Conservation (phyloP, 2,888 invertebrate species). For the Dryocosmus kuriphilus region DNA sequence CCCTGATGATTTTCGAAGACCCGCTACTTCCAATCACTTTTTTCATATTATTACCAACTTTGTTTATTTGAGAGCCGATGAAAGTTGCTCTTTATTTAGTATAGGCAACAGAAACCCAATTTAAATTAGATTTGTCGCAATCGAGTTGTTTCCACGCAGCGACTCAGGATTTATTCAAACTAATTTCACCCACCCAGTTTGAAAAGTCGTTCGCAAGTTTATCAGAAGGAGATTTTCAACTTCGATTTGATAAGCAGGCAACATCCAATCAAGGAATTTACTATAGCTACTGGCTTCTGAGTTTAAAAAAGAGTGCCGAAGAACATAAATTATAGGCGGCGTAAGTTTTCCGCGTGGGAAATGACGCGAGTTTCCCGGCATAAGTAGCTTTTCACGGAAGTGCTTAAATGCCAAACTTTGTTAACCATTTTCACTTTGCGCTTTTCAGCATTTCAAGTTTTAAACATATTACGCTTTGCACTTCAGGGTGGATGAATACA, state of each 20-base stretch:
- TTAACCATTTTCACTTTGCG: conserved; percentile 19
- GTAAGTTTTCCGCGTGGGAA: conserved; percentile 30
- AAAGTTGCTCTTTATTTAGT: background rate
- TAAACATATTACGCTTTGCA: conserved; percentile 6
- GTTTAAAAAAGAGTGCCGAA: conserved; percentile 2
- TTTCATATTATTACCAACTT: background rate
- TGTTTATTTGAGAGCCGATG: background rate
- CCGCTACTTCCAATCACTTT: background rate
- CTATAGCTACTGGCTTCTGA: background rate
- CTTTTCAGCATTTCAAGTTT: conserved; percentile 15
- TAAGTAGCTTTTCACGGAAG: conserved; percentile 25
- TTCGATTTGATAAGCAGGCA: conserved; percentile 20
- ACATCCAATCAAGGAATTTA: conserved; percentile 1
- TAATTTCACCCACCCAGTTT: conserved; percentile 7
- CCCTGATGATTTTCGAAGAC: background rate
- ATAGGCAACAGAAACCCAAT: background rate
- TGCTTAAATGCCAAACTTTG: conserved; percentile 30
- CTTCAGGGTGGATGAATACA: background rate
- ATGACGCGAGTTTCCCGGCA: conserved; percentile 27
- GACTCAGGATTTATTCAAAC: conserved; percentile 1
- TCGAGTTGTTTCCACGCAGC: background rate
- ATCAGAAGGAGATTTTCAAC: conserved; percentile 14
- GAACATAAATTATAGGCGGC: conserved; percentile 19
- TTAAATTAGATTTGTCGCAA: background rate
- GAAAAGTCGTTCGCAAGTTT: conserved; percentile 19